Base-by-base conservation (phyloP, 2,888 invertebrate genomes). In the Entomobrya proxima region DNA sequence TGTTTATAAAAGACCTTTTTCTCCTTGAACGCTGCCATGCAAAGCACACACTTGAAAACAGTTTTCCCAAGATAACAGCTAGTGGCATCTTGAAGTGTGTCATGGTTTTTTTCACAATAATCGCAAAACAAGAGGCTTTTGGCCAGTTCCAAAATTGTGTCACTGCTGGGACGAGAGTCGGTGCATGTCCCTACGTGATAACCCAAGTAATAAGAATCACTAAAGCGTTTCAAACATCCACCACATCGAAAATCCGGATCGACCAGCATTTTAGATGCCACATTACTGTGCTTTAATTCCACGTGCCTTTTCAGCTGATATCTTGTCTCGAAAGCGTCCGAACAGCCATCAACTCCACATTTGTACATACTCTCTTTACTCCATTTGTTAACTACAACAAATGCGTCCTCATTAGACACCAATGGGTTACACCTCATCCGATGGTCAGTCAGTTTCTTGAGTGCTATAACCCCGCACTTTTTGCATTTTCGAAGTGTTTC, bases 191-290 rank as follows among this genome's bases (percentile, higher is more conserved):
- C 55, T 30, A 37, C 35, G 27, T 80, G 80, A 21, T n/a, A 37
- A 1, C 35, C 32, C 37, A 80, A n/a, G 21, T 69, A 7, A 30
- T 9, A 35, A 0, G 80, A 69, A 1, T 72, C 72, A 55, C 55
- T 44, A 50, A 80, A 80, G 3, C 72, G 55, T 13, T 40, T 55
- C 24, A 80, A 27, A 13, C 80, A 80, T 69, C 18, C 2, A 2
- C 55, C 24, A 58, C 80, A 80, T 3, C 80, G 69, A 24, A 72
- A 80, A 3, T 55, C 55, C 1, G 80, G 80, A 27, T 80, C 80
- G 11, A 80, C 9, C 9, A 80, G 37, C 18, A 69, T 58, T 52
- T 35, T 52, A 5, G 4, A 21, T 0, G 11, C 21, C 0, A 80
- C 0, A 7, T 15, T 9, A 0, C 0, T 15, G 30, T 80, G 72